These are phyloP conservation scores for Desoria tigrina DNA, from an alignment of 2,888 invertebrate species.

Conservation along the genomic window DNA sequence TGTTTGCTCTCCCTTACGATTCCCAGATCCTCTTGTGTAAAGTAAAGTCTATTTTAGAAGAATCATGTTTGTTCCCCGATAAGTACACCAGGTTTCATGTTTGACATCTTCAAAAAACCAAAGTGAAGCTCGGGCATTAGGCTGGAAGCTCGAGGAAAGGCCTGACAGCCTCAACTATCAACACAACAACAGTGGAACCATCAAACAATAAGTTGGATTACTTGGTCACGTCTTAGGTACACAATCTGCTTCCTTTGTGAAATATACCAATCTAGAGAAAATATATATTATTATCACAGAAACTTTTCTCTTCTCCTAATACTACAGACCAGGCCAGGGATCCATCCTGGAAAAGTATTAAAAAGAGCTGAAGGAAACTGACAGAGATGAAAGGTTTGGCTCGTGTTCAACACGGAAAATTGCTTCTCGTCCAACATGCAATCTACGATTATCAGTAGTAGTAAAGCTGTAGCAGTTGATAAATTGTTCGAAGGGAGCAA, in stretches of 20 bases:
- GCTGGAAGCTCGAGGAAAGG: conserved; percentile 8
- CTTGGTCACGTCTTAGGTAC: conserved; percentile 16
- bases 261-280: not conserved
- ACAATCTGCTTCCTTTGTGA: not conserved
- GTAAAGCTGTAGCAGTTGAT: not conserved
- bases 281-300: not conserved
- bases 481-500: not conserved
- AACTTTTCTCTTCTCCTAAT: not conserved
- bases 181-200: not conserved
- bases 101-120: conserved; percentile 11
- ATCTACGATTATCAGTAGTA: not conserved
- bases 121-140: conserved; percentile 11
- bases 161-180: conserved; percentile 2
- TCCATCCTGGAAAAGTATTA: not conserved
- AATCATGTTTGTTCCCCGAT: not conserved
- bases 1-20: conserved; percentile 5
- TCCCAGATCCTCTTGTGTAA: conserved; percentile 6
- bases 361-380: not conserved
- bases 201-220: conserved; percentile 16
- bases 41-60: conserved; percentile 1
- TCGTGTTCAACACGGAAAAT: conserved; percentile 38
- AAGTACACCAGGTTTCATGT: conserved; percentile 8
- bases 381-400: conserved; percentile 44
- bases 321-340: no score
- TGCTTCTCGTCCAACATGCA: not conserved